Evolutionary conservation across 2,888 invertebrate species (phyloP), one percentile per base, ranked within the genome.

Genomic region (Orthonevra nobilis): DNA sequence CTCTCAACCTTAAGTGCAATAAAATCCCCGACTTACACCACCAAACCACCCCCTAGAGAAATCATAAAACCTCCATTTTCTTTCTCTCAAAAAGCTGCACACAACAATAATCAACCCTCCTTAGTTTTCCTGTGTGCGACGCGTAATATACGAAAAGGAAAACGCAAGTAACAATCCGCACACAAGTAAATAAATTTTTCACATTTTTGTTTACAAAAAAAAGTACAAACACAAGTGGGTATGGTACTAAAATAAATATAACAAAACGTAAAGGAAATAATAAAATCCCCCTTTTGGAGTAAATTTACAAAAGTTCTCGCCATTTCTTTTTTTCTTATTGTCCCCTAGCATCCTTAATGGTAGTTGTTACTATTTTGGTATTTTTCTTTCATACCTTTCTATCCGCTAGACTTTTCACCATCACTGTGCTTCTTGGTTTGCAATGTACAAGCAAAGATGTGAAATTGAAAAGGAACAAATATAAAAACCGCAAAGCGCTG

Each of bases 271-370:
- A 50, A 38, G 50, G 38, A 68, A 50, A 60, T 69, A 69, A 70
- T 61, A 61, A 70, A 70, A 54, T 44, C 46, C 52, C 28, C 46
- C 61, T 69, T 69, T 69, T 23, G 60, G 40, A 42, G 36, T 42
- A 60, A 69, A 69, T 46, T 56, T 46, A 56, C 46, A 56, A 56
- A 66, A 66, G 28, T 56, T 56, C 56, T 56, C 56, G 64, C 54
- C 66, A 66, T 66, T 66, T 56, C 26, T 30, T 17, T 58, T 58
- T 48, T 42, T 30, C 58, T 58, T 28, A 40, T 4, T 42, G 19
- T 46, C 54, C 56, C 4, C 15, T 46, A 48, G 36, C 38, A 61
- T 54, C 38, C 61, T 61, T 44, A 42, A 60, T 23, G 19, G 44
- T 69, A 60, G 69, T 60, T 69, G 68, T 48, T 58, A 58, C 56